These are phyloP conservation scores for Pycnonotus jocosus DNA, from an alignment of 2,113 vertebrate genomes.

Conservation along the genomic window DNA sequence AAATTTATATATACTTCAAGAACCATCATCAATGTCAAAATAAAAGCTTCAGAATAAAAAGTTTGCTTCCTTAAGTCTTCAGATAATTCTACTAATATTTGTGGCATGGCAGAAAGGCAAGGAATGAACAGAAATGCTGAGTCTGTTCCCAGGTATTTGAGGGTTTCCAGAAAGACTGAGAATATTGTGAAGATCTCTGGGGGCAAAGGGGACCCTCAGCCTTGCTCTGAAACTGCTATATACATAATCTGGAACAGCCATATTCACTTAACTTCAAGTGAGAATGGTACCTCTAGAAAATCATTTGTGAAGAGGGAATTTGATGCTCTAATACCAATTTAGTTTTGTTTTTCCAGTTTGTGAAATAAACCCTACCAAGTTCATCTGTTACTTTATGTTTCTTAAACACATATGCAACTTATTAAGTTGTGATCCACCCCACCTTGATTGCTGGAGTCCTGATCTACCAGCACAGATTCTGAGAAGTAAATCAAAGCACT, in stretches of 20 bases:
- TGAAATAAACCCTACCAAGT: neutral
- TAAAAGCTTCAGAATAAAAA: neutral
- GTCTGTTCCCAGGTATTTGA: neutral
- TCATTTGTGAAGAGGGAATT: neutral
- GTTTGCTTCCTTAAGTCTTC: neutral
- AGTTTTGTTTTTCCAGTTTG: neutral
- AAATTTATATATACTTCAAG: neutral
- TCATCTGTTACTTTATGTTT: neutral
- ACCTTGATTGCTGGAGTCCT: neutral
- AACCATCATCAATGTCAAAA: neutral
- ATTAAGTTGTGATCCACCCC: neutral
- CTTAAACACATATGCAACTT: neutral
- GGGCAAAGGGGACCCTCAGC: neutral
- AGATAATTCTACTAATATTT: neutral
- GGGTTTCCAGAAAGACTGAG: neutral
- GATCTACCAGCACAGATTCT: neutral
- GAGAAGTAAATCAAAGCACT: neutral
- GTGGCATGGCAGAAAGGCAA: neutral
- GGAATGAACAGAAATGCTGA: neutral
- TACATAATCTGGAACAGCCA: neutral
- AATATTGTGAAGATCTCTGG: neutral
- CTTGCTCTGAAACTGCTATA: neutral
- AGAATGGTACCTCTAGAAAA: neutral
- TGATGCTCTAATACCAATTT: neutral
- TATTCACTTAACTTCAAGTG: neutral